phyloP scores from a whole-genome alignment of 2,113 vertebrate genomes.

The Urocynchramus pylzowi region DNA sequence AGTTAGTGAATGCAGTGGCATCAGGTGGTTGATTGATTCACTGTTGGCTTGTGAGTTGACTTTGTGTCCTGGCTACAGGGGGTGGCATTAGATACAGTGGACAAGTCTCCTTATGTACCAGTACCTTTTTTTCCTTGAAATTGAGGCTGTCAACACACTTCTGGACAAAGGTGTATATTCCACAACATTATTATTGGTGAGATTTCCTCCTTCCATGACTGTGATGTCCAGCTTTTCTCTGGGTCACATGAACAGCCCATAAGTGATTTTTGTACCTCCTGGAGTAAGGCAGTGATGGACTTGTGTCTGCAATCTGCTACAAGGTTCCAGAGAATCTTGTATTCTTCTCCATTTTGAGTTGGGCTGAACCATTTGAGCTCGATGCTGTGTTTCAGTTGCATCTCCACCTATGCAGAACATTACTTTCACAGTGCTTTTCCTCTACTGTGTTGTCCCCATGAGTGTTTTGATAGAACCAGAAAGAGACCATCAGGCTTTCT shows the following conservation, averaged over 20 bases:
- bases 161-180: background rate
- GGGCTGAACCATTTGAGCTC: background rate
- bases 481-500: accelerated
- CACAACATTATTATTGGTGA: background rate
- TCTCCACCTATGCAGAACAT: background rate
- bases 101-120: background rate
- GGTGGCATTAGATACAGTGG: background rate
- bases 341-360: background rate
- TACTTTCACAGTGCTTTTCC: background rate
- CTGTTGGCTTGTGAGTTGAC: background rate
- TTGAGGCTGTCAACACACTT: background rate
- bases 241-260: background rate
- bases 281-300: accelerated
- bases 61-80: background rate
- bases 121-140: background rate
- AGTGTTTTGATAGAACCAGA: background rate
- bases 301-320: background rate
- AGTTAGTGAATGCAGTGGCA: background rate
- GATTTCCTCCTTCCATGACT: background rate
- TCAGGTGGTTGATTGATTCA: background rate
- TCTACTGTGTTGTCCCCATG: background rate
- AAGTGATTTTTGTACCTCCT: background rate
- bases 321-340: background rate
- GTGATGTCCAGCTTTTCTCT: background rate
- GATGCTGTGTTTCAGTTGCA: background rate